Conservation (phyloP, 2,113 vertebrate genomes). For the Fulica atra region DNA sequence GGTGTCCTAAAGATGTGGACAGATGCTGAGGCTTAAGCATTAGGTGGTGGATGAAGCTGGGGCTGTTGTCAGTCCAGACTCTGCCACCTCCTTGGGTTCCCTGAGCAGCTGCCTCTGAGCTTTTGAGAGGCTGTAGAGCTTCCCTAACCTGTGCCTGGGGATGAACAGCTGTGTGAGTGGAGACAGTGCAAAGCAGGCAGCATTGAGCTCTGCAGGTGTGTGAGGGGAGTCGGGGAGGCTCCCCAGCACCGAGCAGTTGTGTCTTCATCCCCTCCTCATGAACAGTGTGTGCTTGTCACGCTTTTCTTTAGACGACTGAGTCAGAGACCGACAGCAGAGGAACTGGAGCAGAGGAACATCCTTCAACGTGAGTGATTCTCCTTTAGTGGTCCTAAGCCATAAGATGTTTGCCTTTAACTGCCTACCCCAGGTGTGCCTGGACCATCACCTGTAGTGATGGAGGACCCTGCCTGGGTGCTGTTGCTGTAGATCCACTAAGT, state of each 20-base stretch:
- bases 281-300: background rate
- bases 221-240: background rate
- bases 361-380: constrained; percentile 86
- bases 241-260: background rate
- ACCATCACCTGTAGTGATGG: background rate
- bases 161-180: background rate
- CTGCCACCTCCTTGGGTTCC: background rate
- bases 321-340: constrained; percentile 94
- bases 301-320: constrained; percentile 85
- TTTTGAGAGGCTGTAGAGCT: background rate
- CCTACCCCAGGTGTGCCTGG: background rate
- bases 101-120: background rate
- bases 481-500: background rate
- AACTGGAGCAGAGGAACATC: constrained; percentile 97
- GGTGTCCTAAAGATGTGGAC: background rate
- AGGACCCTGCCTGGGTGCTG: background rate
- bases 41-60: background rate
- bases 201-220: background rate
- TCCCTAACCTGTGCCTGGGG: background rate
- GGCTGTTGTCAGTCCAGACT: background rate
- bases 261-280: background rate
- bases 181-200: background rate
- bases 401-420: background rate
- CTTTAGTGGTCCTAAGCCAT: background rate
- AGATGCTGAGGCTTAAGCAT: background rate